A percentile compares a stretch with the other conserved stretches of the same genome.
These are phyloP conservation scores for Coptotermes formosanus DNA, from an alignment of 1,140 invertebrate species.

Conservation along the genomic window DNA sequence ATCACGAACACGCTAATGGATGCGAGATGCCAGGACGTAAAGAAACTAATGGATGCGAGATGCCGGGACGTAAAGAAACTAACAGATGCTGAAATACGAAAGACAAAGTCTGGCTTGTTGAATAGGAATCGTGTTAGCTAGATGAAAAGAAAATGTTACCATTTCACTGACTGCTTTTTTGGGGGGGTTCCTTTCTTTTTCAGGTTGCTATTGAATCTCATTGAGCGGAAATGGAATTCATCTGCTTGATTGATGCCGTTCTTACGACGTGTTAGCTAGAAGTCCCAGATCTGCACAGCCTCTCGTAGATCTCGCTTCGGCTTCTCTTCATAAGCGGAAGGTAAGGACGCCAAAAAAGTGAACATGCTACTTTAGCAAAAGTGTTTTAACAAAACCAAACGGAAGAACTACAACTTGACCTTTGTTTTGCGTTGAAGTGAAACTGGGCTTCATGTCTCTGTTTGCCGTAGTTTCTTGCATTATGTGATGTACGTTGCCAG, in stretches of 20 bases:
- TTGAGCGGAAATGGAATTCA: background rate
- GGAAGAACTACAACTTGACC: too few species aligned
- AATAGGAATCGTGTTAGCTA: background rate
- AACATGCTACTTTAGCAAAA: too few species aligned
- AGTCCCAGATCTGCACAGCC: background rate
- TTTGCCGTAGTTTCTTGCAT: too few species aligned
- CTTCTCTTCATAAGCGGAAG: background rate
- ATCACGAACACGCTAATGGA: background rate
- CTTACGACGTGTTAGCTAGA: background rate
- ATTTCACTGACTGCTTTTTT: background rate
- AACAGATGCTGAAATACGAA: background rate
- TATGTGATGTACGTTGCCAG: too few species aligned
- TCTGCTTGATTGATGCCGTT: background rate
- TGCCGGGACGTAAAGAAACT: too few species aligned
- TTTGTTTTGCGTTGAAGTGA: too few species aligned
- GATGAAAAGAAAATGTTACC: background rate
- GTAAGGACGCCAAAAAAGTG: too few species aligned
- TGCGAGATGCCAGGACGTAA: too few species aligned
- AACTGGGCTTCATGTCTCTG: too few species aligned
- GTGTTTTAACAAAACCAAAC: too few species aligned
- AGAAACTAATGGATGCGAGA: too few species aligned
- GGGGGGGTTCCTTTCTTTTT: background rate
- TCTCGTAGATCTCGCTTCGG: background rate
- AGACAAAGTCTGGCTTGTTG: background rate
- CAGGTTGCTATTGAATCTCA: background rate